Base-by-base conservation (phyloP, 2,797 vertebrate genomes). In the Zenarchopterus dispar region DNA sequence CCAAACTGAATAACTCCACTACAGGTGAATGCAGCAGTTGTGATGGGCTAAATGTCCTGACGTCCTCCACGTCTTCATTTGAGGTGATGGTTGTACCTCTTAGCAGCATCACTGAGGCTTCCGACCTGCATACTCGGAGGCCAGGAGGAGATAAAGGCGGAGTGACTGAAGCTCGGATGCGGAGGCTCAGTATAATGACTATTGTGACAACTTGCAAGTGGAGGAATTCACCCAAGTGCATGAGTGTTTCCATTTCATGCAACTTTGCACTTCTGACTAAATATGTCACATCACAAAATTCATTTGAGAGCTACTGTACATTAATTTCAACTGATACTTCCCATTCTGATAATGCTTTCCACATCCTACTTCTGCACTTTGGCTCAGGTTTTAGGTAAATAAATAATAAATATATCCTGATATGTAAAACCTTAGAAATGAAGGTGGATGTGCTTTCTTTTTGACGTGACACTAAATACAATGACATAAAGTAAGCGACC, bases 31-130 rank as follows among this genome's bases (percentile, higher is more conserved):
- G 55, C 36, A 49, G 67, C 26, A 31, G 16, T 24, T 13, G 11
- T 43, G 57, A 71, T 51, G 62, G 62, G 48, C 48, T 67, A 67
- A 61, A 79, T 56, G 70, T 71, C 57, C 44, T 11, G 0, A 9
- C 60, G 56, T 55, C 47, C 44, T 67, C 18, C 31, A 51, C 61
- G 66, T 65, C 52, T 72, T 26, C 45, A 85, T 53, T 46, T 63
- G 74, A 73, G 66, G 57, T 36, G 47, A 59, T 67, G 53, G 56
- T 43, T 59, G 60, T 59, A 55, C 49, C 56, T 41, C 57, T 55
- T 26, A 59, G 36, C 8, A 15, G 54, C 57, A 28, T 69, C 46
- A 16, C 26, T 70, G 62, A 72, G 66, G 47, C 24, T 17, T 62
- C 43, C 56, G 51, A 55, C 62, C 65, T 75, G 45, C 54, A 56